Evolutionary conservation across 2,888 invertebrate species (phyloP), one percentile per base, ranked within the genome.

Genomic region (Microctonus aethiopoides): DNA sequence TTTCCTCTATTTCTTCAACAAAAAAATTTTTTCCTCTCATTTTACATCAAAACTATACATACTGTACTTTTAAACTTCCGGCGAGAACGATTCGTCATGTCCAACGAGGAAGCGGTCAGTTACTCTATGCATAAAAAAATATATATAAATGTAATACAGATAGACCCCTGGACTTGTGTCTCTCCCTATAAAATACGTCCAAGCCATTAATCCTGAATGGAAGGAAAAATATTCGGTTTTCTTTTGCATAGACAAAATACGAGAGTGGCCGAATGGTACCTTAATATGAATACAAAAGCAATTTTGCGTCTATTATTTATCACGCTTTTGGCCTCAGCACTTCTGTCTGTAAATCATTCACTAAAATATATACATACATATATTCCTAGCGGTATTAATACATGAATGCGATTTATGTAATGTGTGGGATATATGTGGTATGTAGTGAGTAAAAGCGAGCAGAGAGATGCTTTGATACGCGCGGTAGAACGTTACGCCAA

Each of bases 221-320:
- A 82, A 83, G 76, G 80, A 83, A 84, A 70, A 84, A 84, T 83
- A 84, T 84, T 84, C 78, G 76, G 80, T 68, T 77, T 46, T 46
- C 16, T 16, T 4, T 74, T 74, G n/a, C 72, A 72, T 74, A 66
- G 72, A 78, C 75, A 78, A 80, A 81, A 77, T 75, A 13, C 13
- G 46, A 46, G 78, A 79, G 77, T 78, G 68, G 74, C 70, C 70
- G 67, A 67, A 46, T 66, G 62, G 62, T 72, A 67, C 65, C 82
- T 85, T 85, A 85, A 85, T 85, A 85, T 85, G 86, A 85, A 86
- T 86, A 85, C 83, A 84, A 85, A 85, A 85, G 83, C 82, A 78
- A 83, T 83, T 81, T 76, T 75, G 78, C 75, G 75, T 81, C 81
- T 83, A 84, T 85, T 85, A 85, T 85, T 85, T 84, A 85, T 84